Evolutionary conservation across 37 sponge, comb jelly and placozoan species (phyloP), one percentile per base, ranked within the genome.

Genomic region (Spongia lamella): DNA sequence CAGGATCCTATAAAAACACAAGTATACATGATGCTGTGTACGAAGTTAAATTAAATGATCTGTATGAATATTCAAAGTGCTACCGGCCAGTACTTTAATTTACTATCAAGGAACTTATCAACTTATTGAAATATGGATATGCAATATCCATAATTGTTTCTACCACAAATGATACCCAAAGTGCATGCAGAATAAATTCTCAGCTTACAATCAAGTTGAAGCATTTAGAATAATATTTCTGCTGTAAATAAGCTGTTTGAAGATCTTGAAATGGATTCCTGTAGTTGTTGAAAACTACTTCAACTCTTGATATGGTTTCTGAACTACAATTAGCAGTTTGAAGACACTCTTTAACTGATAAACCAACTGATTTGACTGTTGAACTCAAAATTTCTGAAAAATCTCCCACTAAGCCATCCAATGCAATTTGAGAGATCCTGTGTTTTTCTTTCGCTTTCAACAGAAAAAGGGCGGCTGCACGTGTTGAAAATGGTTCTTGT

Each of bases 381-480:
- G n/a, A 25, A 9, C 31, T 24, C 14, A 60, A 24, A 1, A 73
- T 25, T 25, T 39, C 32, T 11, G 55, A 19, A 27, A 73, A 25
- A 27, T 73, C 75, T 37, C 35, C 75, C 3, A 73, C 36, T 30
- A 73, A 20, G 60, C 32, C 38, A 57, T 56, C 39, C 21, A 73
- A 61, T 57, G 75, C 33, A 73, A 1, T 73, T 27, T 73, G 27
- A 7, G 75, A 73, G 14, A 73, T 61, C 33, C 59, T 73, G 33
- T 60, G 57, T 56, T 59, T 24, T 27, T 62, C 75, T 57, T 24
- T 26, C 31, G 57, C 57, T 16, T 73, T 73, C 30, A 73, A 14
- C 35, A 73, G 22, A 59, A 73, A 73, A 35, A 73, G 19, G 22
- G 60, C 75, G 33, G 38, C 29, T 27, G 58, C n/a, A 35, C 37